These are phyloP conservation scores for Melanostoma scalare DNA, from an alignment of 2,888 invertebrate species.

Conservation along the genomic window DNA sequence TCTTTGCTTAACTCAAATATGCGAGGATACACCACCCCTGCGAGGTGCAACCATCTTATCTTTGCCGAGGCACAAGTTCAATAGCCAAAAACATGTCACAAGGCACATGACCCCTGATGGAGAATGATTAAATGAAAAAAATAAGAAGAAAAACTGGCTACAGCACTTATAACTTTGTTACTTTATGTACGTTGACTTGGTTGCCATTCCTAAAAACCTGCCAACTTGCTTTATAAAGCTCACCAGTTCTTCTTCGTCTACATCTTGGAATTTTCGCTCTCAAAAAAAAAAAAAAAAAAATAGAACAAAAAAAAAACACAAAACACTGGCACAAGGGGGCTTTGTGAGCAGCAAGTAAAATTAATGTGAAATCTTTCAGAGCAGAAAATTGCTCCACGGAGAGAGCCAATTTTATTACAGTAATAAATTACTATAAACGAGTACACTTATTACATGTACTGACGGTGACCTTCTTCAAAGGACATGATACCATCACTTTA, in stretches of 20 bases:
- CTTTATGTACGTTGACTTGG: neutral
- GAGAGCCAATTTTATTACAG: conserved; percentile 73
- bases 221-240: conserved; percentile 4
- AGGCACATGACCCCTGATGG: conserved; percentile 17
- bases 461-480: conserved; percentile 66
- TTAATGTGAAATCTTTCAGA: conserved; percentile 72
- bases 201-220: neutral
- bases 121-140: conserved; percentile 3
- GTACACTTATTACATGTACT: conserved; percentile 72
- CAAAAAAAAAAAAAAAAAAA: too few species aligned
- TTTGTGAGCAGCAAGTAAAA: conserved; percentile 39
- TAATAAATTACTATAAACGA: conserved; percentile 74
- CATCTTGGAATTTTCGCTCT: conserved; percentile 19
- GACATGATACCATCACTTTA: conserved; percentile 40
- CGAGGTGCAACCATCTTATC: too few species aligned
- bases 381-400: conserved; percentile 72
- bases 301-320: neutral
- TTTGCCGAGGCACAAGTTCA: too few species aligned
- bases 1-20: too few species aligned
- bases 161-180: neutral
- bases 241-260: conserved; percentile 4
- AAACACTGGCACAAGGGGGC: conserved; percentile 30
- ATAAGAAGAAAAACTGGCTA: neutral
- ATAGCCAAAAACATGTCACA: neutral
- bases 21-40: too few species aligned